Evolutionary conservation across 1,140 invertebrate genomes (phyloP).

Genomic region (Heliconius congener): DNA sequence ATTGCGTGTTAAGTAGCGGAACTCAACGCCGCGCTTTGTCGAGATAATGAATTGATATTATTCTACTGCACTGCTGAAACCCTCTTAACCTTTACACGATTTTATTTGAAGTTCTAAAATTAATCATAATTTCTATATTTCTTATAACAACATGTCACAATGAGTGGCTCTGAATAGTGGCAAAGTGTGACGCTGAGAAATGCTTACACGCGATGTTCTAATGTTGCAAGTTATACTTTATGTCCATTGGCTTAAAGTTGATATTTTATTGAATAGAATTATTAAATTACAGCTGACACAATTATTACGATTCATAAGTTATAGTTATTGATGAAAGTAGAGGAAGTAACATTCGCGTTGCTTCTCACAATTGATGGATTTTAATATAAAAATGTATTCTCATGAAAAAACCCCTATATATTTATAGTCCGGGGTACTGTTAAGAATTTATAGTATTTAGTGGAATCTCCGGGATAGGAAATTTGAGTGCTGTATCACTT

Average conservation of each 20-base stretch:
- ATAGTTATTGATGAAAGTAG: conserved; percentile 11
- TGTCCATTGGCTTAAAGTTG: not conserved
- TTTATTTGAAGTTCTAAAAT: not conserved
- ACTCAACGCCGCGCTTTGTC: not conserved
- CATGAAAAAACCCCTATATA: not conserved
- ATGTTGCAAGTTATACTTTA: not conserved
- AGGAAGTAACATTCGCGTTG: not conserved
- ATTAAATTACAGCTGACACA: conserved; percentile 14
- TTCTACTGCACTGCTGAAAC: not conserved
- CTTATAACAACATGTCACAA: conserved; percentile 18
- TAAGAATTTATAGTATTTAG: no score
- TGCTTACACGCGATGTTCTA: not conserved
- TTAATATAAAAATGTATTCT: not conserved
- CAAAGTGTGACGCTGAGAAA: conserved; percentile 20
- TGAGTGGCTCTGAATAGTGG: conserved; percentile 5
- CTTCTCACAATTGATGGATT: not conserved
- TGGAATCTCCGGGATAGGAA: no score
- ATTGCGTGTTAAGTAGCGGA: not conserved
- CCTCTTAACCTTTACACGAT: not conserved
- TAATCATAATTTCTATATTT: conserved; percentile 16
- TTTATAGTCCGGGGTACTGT: not conserved
- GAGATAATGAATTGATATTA: not conserved
- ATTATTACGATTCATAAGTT: conserved; percentile 17
- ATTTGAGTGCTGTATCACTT: no score
- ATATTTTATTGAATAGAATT: not conserved